Base-by-base conservation (phyloP, 2,888 invertebrate genomes). In the Schizaphis graminum region DNA sequence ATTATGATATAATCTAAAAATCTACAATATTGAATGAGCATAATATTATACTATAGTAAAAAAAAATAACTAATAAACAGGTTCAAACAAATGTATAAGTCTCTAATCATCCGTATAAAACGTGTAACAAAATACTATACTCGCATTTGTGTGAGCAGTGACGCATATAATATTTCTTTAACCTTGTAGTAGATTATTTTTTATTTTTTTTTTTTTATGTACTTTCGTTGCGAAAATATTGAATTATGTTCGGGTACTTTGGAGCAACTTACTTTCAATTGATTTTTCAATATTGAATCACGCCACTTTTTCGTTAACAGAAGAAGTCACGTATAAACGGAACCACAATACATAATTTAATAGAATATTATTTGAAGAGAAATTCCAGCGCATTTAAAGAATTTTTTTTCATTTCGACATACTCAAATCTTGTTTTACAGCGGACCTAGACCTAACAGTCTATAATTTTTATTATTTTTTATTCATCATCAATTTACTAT, bases 261-360 rank as follows among this genome's bases (percentile, higher is more conserved):
- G n/a, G 21, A 41, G 10, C 24, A 56, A 56, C 49, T 56, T 41
- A 87, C 53, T 41, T 35, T 56, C 53, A 5, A 89, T 89, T 26
- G 53, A 56, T 56, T 56, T 89, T 41, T 24, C 35, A 56, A 56
- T 89, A 89, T 89, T 89, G 26, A 89, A 89, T 56, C 88, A 89
- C 1, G 53, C 53, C 41, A 26, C 53, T 56, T 56, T 56, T 53
- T 24, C 26, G 41, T 89, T 89, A 89, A n/a, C 41, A 24, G 41
- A n/a, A 67, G 21, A 67, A 67, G 67, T 67, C 67, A 67, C 35
- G 67, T 67, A 67, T 21, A 67, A n/a, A 35, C 16, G 67, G 35
- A 67, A 67, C 16, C 16, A 67, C 67, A 67, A n/a, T 3, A 16
- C 16, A 67, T 67, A 67, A 67, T 67, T n/a, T n/a, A 16, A 35